Conservation (phyloP, 2,888 invertebrate genomes). For the Chrysolina oricalcia region DNA sequence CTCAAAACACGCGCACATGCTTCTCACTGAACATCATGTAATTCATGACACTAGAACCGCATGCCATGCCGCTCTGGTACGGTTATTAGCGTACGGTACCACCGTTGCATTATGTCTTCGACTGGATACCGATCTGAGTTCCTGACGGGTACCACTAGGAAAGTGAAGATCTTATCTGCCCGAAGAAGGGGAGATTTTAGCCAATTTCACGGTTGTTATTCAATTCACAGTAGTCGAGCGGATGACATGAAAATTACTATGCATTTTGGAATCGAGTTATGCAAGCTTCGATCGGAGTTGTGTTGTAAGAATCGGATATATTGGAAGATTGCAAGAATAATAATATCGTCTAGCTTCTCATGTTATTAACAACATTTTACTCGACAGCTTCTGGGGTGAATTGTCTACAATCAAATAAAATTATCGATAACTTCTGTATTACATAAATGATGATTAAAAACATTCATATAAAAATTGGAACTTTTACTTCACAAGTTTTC, state of each 20-base stretch:
- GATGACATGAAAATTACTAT: constrained; percentile 18
- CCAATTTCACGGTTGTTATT: constrained; percentile 22
- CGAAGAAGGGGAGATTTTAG: constrained; percentile 31
- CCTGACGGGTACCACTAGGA: constrained; percentile 35
- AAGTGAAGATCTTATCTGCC: constrained; percentile 37
- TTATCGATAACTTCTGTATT: neutral
- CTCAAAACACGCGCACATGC: constrained; percentile 46
- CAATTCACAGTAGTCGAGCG: constrained; percentile 14
- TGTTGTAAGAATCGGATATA: constrained; percentile 8
- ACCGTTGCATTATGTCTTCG: constrained; percentile 39
- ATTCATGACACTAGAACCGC: constrained; percentile 30
- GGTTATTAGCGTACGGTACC: constrained; percentile 52
- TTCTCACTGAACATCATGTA: constrained; percentile 30
- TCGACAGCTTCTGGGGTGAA: neutral
- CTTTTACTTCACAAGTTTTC: too few species aligned
- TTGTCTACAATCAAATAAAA: neutral
- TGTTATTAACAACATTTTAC: neutral
- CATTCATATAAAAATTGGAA: neutral
- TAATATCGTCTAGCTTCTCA: neutral
- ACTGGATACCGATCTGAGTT: constrained; percentile 27
- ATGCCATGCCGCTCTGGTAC: constrained; percentile 44
- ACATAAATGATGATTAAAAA: neutral
- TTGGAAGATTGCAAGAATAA: neutral
- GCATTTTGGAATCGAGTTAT: constrained; percentile 5
- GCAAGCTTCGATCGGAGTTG: neutral